Evolutionary conservation across 1,140 invertebrate species (phyloP).

Genomic region (Hestina assimilis): DNA sequence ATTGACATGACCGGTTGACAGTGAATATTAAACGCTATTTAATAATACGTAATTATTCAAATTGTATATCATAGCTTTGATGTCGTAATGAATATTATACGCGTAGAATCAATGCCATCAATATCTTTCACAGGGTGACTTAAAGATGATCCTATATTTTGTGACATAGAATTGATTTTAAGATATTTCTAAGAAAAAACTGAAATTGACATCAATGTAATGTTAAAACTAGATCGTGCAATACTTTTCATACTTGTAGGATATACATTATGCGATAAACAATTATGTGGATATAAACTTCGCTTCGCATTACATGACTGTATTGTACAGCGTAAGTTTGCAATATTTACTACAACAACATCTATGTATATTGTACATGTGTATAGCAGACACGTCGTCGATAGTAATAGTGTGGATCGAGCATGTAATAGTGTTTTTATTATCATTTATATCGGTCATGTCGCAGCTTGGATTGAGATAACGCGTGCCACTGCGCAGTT

Average conservation of each 20-base stretch:
- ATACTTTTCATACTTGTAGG: background rate
- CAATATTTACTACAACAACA: slow-evolving; percentile 20
- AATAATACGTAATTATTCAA: slow-evolving; percentile 28
- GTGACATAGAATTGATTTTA: background rate
- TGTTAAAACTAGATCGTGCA: too few relatives aligned
- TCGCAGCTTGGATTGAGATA: slow-evolving; percentile 57
- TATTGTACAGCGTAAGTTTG: background rate
- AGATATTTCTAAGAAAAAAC: background rate
- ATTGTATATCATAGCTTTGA: slow-evolving; percentile 22
- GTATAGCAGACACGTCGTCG: slow-evolving; percentile 22
- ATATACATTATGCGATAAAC: background rate
- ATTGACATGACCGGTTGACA: slow-evolving; percentile 32
- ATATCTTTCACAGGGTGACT: slow-evolving; percentile 59
- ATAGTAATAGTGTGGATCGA: slow-evolving; percentile 33
- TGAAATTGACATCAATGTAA: background rate
- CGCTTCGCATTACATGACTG: slow-evolving; percentile 20
- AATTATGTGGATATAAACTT: slow-evolving; percentile 13
- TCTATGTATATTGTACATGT: slow-evolving; percentile 36
- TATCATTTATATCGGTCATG: slow-evolving; percentile 63
- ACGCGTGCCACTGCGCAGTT: slow-evolving; percentile 61
- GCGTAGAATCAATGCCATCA: slow-evolving; percentile 70
- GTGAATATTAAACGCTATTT: slow-evolving; percentile 46
- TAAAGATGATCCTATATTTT: slow-evolving; percentile 22
- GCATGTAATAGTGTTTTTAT: slow-evolving; percentile 53
- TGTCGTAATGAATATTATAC: slow-evolving; percentile 63